Conservation (phyloP, 2,797 vertebrate genomes). For the Rhodeus uyekii region DNA sequence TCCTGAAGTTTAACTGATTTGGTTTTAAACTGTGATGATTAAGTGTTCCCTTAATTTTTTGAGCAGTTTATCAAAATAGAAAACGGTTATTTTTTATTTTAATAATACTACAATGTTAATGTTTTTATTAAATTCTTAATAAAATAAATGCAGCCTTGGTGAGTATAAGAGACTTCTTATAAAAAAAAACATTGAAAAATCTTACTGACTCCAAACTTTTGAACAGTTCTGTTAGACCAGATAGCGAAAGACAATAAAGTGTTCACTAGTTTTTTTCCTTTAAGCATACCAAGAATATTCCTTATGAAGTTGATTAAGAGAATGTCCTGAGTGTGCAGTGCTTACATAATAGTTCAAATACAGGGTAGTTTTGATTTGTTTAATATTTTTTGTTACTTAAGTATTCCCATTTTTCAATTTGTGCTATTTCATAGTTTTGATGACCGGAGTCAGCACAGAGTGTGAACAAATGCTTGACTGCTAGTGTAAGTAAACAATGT, state of each 20-base stretch:
- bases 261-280: too few species aligned
- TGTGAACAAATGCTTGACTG: not conserved
- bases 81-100: too few species aligned
- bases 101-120: not conserved
- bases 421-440: not conserved
- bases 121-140: not conserved
- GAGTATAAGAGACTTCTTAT: not conserved
- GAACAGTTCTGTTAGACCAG: not conserved
- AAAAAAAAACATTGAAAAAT: not conserved
- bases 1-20: too few species aligned
- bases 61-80: too few species aligned
- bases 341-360: not conserved
- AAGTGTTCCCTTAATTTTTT: too few species aligned
- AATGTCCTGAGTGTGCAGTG: not conserved
- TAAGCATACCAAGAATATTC: not conserved
- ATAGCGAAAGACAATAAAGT: not conserved
- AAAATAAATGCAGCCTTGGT: not conserved
- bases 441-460: not conserved
- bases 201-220: not conserved
- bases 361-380: not conserved
- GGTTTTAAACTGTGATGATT: too few species aligned
- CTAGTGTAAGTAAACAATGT: not conserved
- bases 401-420: not conserved
- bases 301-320: not conserved
- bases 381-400: not conserved